Percentiles rank a stretch among this genome's conserved stretches.
These are phyloP conservation scores for Drosophila takahashii DNA, from an alignment of 1,140 invertebrate genomes.

Conservation along the genomic window DNA sequence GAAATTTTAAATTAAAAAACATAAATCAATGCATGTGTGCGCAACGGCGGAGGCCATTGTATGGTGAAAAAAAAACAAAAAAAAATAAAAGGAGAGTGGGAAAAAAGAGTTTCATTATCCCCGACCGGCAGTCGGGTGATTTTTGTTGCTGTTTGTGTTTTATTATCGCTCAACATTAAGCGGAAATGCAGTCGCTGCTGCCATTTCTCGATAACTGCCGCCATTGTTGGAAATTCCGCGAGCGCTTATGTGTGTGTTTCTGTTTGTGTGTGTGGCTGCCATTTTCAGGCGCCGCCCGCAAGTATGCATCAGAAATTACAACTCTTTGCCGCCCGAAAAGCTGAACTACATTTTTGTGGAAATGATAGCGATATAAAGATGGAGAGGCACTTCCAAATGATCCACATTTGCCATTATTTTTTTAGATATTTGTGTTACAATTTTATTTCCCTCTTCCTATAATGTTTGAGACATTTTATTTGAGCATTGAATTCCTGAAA, in stretches of 20 bases:
- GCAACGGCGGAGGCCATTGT: constrained; percentile 35
- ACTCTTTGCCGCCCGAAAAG: constrained; percentile 3
- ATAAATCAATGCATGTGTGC: constrained; percentile 81
- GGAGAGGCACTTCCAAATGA: too few relatives aligned
- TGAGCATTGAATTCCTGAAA: background rate
- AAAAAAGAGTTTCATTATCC: constrained; percentile 67
- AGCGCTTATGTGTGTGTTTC: background rate
- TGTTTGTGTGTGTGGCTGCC: constrained; percentile 32
- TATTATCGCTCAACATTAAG: constrained; percentile 80
- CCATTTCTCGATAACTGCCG: constrained; percentile 60
- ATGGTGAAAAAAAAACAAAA: constrained; percentile 9
- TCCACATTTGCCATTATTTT: too few relatives aligned
- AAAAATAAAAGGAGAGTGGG: background rate
- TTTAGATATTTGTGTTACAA: too few relatives aligned
- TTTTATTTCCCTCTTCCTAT: too few relatives aligned
- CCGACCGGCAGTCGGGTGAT: constrained; percentile 30
- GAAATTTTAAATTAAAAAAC: constrained; percentile 85
- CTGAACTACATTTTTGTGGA: constrained; percentile 11
- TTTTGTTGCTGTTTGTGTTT: constrained; percentile 71
- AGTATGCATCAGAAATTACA: constrained; percentile 67
- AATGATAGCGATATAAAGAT: constrained; percentile 2
- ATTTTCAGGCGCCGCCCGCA: constrained; percentile 60
- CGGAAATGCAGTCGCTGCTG: constrained; percentile 74
- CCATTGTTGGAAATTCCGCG: constrained; percentile 36
- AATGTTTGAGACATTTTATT: background rate